Evolutionary conservation across 2,888 invertebrate species (phyloP), one percentile per base, ranked within the genome.

Genomic region (Netelia fuscicornis): DNA sequence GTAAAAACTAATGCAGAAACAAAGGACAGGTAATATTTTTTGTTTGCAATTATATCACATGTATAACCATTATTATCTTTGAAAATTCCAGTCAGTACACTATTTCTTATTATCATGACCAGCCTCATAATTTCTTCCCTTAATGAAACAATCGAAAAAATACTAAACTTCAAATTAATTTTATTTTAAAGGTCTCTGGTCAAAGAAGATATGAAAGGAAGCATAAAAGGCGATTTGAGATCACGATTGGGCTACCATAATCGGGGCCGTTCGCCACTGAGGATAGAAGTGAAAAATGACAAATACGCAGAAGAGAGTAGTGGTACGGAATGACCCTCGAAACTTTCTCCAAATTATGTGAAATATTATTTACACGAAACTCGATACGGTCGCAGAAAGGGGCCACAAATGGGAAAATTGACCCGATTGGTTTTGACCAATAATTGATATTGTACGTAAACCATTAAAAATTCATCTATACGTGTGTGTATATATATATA

Each of bases 211-310:
- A 87, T 91, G 13, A 90, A 92, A 75, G 88, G 86, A 64, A 89
- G 90, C 0, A 78, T 92, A 54, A 90, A 88, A 42, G 78, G 90
- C 25, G 93, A 93, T 81, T 81, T 93, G 25, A 89, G 92, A 75
- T 92, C 92, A 1, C 90, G 93, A 8, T 89, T 93, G 11, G 91
- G 92, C 6, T 90, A 91, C 86, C 91, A 91, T 42, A 89, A 90
- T 25, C 90, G 91, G 82, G 91, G 90, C n/a, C 91, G 93, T 74
- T 93, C 93, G 11, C 93, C 93, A 2, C 87, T 94, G 17, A 92
- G 93, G 86, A 93, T 94, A 92, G 93, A 94, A 90, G 91, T 94
- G 23, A 93, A 90, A 87, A 94, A 94, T 70, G 93, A 93, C 58
- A 93, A 92, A 85, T 93, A 91, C 62, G 85, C 90, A 1, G 89